These are phyloP conservation scores for Hyles euphorbiae DNA, from an alignment of 1,140 invertebrate species.

Conservation along the genomic window DNA sequence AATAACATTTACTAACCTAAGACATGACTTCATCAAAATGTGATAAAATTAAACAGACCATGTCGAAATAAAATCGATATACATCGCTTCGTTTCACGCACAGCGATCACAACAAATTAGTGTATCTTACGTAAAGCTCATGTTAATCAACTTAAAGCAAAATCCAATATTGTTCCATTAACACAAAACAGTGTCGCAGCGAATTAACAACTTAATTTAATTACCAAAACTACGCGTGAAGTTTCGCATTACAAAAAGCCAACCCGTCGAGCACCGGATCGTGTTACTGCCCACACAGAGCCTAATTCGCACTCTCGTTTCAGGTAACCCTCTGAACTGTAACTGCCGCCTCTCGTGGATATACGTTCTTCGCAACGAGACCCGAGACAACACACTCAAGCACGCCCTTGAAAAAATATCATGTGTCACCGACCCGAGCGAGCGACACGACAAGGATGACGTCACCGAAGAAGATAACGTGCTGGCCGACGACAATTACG, in stretches of 20 bases:
- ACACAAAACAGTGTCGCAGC: too few species aligned
- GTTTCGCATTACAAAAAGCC: slow-evolving; percentile 17
- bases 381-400: slow-evolving; percentile 75
- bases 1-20: too few species aligned
- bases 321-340: slow-evolving; percentile 81
- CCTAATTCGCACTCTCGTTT: slow-evolving; percentile 38
- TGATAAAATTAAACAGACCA: too few species aligned
- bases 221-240: slow-evolving; percentile 12
- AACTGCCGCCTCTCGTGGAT: slow-evolving; percentile 82
- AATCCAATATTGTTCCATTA: too few species aligned
- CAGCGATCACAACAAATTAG: too few species aligned
- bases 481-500: slow-evolving; percentile 53
- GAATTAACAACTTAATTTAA: too few species aligned
- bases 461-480: slow-evolving; percentile 34
- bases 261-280: too few species aligned
- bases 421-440: slow-evolving; percentile 58
- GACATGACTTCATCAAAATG: too few species aligned
- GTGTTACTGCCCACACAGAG: not conserved
- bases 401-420: slow-evolving; percentile 77
- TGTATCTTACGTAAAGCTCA: too few species aligned
- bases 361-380: slow-evolving; percentile 78
- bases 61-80: too few species aligned
- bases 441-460: slow-evolving; percentile 33
- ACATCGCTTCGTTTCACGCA: too few species aligned
- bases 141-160: too few species aligned